A percentile compares a stretch with the other conserved stretches of the same genome.
These are phyloP conservation scores for Oplegnathus fasciatus DNA, from an alignment of 2,113 vertebrate genomes.

Conservation along the genomic window DNA sequence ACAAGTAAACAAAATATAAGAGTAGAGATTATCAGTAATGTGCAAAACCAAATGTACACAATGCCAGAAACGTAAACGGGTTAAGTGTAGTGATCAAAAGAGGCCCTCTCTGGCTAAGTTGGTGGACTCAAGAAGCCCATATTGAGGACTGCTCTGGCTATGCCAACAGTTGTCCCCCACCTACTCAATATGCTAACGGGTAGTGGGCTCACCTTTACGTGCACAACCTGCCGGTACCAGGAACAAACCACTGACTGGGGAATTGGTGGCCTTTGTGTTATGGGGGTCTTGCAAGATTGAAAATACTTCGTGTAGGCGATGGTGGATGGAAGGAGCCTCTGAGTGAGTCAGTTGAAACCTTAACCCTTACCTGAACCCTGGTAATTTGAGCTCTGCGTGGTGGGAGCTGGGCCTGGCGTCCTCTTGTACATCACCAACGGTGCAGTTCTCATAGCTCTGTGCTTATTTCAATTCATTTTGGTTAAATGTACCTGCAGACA, in stretches of 20 bases:
- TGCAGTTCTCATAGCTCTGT: not conserved
- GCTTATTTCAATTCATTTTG: not conserved
- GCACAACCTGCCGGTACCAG: no score
- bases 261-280: not conserved
- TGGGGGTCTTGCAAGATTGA: not conserved
- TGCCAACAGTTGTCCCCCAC: not conserved
- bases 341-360: not conserved
- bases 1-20: no score
- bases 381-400: no score
- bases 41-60: no score
- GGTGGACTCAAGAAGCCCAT: not conserved
- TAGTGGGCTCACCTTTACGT: no score
- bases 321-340: no score
- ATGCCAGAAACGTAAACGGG: no score
- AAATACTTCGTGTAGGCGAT: not conserved
- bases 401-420: no score
- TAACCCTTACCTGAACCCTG: no score
- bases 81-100: no score
- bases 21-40: no score
- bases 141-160: not conserved
- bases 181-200: not conserved
- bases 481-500: not conserved
- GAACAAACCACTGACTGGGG: not conserved
- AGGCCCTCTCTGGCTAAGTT: not conserved
- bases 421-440: not conserved